Conservation (phyloP, 2,888 invertebrate genomes). For the Rugalucina vietnamica region DNA sequence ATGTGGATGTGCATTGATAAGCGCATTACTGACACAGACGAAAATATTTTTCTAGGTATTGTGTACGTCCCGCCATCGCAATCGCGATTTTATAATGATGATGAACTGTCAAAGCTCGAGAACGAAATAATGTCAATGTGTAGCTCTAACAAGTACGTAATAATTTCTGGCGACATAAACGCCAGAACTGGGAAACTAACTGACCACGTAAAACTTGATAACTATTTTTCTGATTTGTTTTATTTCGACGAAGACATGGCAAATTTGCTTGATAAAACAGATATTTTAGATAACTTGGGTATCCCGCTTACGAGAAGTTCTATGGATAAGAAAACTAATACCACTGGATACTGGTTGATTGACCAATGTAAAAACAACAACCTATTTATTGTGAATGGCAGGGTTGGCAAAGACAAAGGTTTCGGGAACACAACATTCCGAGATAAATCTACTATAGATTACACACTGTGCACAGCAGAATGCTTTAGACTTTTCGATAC, state of each 20-base stretch:
- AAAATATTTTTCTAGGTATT: neutral
- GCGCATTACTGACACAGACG: neutral
- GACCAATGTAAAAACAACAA: neutral
- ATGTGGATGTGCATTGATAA: neutral
- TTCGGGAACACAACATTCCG: neutral
- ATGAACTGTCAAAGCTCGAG: neutral
- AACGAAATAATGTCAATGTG: neutral
- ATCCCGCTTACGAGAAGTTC: neutral
- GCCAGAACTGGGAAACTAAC: neutral
- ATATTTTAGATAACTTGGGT: neutral
- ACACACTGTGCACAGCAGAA: neutral
- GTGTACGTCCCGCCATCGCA: conserved; percentile 1
- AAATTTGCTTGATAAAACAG: neutral
- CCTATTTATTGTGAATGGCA: neutral
- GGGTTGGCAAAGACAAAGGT: neutral
- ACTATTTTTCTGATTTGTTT: neutral
- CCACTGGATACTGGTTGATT: neutral
- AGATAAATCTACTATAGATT: neutral
- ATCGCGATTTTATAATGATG: neutral
- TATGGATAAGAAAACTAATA: neutral
- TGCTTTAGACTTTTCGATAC: neutral
- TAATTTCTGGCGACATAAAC: neutral
- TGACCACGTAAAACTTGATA: neutral
- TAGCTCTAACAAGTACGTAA: neutral
- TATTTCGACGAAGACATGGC: neutral